Conservation (phyloP, 2,797 vertebrate genomes). For the Leptoclinus maculatus region DNA sequence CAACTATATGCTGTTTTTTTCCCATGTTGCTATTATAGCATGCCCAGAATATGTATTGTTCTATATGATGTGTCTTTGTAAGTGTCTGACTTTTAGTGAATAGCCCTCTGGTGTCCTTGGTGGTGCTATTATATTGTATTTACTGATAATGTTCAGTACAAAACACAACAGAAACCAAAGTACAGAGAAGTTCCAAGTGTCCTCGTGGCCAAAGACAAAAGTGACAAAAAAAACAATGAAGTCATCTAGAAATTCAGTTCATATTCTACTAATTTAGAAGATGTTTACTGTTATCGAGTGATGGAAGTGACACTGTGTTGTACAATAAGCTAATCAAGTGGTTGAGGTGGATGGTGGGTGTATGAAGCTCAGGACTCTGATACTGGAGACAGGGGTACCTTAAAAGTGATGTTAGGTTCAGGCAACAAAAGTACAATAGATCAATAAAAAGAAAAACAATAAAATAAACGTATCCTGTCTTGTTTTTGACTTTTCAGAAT, state of each 20-base stretch:
- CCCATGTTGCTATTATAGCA: neutral
- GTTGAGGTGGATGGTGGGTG: neutral
- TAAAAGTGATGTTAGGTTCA: neutral
- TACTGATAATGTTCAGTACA: neutral
- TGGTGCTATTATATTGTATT: neutral
- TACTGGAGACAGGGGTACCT: neutral
- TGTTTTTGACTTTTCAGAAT: neutral
- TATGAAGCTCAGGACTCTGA: neutral
- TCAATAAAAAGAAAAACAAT: neutral
- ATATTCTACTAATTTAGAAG: neutral
- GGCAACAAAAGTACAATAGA: neutral
- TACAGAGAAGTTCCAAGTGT: neutral
- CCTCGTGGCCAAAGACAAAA: neutral
- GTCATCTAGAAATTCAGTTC: neutral
- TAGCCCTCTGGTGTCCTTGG: neutral
- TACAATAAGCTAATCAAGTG: neutral
- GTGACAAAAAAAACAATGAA: neutral
- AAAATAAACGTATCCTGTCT: neutral
- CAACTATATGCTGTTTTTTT: neutral
- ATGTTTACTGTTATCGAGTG: neutral
- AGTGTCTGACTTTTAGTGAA: neutral
- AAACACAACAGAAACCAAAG: neutral
- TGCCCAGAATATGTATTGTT: neutral
- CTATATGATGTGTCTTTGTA: neutral
- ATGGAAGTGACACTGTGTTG: neutral